phyloP scores from a whole-genome alignment of 92 coral and sea anemone species.

The Siderastrea radians region DNA sequence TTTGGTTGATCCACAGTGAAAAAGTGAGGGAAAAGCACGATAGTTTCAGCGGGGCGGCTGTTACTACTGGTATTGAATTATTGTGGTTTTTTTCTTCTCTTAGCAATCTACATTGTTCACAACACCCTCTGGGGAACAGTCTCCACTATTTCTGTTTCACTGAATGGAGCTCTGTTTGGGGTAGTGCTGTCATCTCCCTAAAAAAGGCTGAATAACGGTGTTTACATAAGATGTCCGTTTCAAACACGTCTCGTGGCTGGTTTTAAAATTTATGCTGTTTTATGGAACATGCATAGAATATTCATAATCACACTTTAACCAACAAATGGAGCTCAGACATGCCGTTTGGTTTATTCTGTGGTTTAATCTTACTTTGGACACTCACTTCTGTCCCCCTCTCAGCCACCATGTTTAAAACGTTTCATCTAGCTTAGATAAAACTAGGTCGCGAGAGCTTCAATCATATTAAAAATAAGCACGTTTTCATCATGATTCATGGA shows the following conservation, averaged over 20 bases:
- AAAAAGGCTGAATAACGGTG: no score
- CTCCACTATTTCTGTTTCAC: constrained; percentile 52
- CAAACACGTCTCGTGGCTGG: neutral
- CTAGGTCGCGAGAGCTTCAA: no score
- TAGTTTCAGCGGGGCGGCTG: neutral
- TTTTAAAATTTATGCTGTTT: neutral
- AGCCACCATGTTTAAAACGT: no score
- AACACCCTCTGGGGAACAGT: constrained; percentile 70
- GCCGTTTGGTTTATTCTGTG: neutral
- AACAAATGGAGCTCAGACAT: neutral
- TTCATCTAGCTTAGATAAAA: no score
- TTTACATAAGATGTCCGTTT: neutral
- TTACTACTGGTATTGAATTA: no score
- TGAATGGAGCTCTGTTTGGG: constrained; percentile 70
- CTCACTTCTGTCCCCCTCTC: no score
- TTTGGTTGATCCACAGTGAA: no score
- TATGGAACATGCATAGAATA: neutral
- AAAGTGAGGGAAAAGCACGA: no score
- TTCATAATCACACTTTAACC: neutral
- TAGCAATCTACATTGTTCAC: constrained; percentile 82
- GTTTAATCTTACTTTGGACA: neutral
- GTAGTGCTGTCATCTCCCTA: constrained; percentile 25
- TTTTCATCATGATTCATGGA: no score
- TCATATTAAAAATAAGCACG: no score
- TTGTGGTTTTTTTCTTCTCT: neutral